Base-by-base conservation (phyloP, 2,113 vertebrate species). In the Dasyornis broadbenti region DNA sequence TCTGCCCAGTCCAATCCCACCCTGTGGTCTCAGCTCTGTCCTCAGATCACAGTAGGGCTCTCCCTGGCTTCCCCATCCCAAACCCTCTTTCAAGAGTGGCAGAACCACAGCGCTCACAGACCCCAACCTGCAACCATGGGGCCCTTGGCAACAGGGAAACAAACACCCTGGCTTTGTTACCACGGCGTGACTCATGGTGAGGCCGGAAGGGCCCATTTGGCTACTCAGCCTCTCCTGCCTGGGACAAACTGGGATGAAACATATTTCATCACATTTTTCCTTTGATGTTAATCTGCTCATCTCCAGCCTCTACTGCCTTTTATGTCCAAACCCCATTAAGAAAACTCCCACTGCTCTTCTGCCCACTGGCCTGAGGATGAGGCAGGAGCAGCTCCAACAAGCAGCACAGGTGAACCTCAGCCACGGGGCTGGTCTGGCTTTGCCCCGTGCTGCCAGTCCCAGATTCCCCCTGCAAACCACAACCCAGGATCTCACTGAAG, bases 91-190 rank as follows among this genome's bases (percentile, higher is more conserved):
- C 42, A 57, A 40, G 54, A 12, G 79, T 3, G 57, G 31, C 52
- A 50, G 63, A 89, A 56, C 66, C 82, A 3, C 79, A 37, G 79
- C 9, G 26, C 33, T 65, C 22, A 8, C 19, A 11, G 7, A 37
- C 13, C 56, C 9, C 66, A 39, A 4, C 24, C 77, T 20, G 0
- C 44, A 17, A 80, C 81, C 72, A 11, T 22, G 0, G 76, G 31
- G 76, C 89, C 10, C 93, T 49, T 95, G 86, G 93, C 93, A 94
- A 95, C 93, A 7, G 70, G 63, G 68, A 95, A 96, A 96, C 96
- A 92, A 96, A 95, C 93, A 95, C 26, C 70, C 13, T 10, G 69
- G 5, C 82, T 77, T 26, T 4, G 2, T 45, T 75, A 61, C 13
- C 21, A 0, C 49, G 9, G 49, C 10, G 1, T 63, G 54, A 90